Conservation (phyloP, 2,888 invertebrate genomes). For the Lasioglossum calceatum region DNA sequence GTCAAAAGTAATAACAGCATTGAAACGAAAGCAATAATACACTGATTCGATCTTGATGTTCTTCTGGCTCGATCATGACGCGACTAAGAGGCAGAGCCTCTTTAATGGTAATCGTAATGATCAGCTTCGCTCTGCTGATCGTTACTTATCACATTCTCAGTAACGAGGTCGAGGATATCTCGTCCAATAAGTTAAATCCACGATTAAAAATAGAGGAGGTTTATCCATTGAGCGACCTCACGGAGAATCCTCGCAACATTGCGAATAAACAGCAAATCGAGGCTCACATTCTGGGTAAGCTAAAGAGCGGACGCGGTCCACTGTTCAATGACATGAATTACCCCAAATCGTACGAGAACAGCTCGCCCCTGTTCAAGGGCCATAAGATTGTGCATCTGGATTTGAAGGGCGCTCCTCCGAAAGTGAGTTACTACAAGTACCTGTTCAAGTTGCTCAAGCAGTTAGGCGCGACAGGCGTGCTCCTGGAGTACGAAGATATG, state of each 20-base stretch:
- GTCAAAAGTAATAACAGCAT: slow-evolving; percentile 24
- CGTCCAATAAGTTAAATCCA: slow-evolving; percentile 62
- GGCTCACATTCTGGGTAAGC: slow-evolving; percentile 68
- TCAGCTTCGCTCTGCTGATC: slow-evolving; percentile 77
- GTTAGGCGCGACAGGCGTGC: slow-evolving; percentile 91
- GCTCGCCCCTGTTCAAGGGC: slow-evolving; percentile 77
- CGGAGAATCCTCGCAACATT: slow-evolving; percentile 69
- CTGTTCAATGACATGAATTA: slow-evolving; percentile 55
- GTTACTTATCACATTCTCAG: slow-evolving; percentile 81
- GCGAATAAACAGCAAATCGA: slow-evolving; percentile 71
- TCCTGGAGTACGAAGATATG: slow-evolving; percentile 95
- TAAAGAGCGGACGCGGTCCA: slow-evolving; percentile 44
- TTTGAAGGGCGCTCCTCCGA: slow-evolving; percentile 93
- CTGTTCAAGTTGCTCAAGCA: slow-evolving; percentile 87
- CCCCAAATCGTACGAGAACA: slow-evolving; percentile 46
- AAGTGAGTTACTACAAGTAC: slow-evolving; percentile 86
- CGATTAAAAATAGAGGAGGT: slow-evolving; percentile 69
- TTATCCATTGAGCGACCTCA: slow-evolving; percentile 68
- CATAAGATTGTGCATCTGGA: slow-evolving; percentile 92
- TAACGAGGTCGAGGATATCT: slow-evolving; percentile 75
- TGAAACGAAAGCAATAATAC: slow-evolving; percentile 28
- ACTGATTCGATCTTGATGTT: slow-evolving; percentile 55
- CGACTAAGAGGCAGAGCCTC: slow-evolving; percentile 78
- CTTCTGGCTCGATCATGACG: slow-evolving; percentile 70
- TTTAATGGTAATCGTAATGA: slow-evolving; percentile 78